phyloP scores from a whole-genome alignment of 2,888 invertebrate genomes.

The Malthinus flaveolus region DNA sequence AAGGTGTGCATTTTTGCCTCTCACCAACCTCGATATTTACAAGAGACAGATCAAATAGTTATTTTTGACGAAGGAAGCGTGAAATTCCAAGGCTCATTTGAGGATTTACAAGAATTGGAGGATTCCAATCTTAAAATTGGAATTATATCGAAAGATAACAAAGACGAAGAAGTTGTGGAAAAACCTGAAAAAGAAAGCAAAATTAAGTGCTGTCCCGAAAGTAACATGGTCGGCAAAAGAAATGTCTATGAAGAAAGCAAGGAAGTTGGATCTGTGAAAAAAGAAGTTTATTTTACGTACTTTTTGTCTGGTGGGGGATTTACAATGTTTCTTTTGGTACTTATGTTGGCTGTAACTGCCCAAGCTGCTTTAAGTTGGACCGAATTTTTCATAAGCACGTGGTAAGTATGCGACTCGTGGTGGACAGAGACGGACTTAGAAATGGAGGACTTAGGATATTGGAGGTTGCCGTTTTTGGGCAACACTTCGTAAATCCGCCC shows the following conservation, averaged over 20 bases:
- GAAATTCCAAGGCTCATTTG: neutral
- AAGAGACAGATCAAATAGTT: neutral
- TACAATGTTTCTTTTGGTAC: conserved; percentile 25
- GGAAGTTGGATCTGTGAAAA: conserved; percentile 35
- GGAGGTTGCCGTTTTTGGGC: no score
- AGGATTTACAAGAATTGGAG: neutral
- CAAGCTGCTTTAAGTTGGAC: conserved; percentile 34
- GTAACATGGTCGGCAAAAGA: neutral
- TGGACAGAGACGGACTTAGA: no score
- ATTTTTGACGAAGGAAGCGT: neutral
- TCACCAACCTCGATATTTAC: conserved; percentile 5
- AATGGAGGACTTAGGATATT: no score
- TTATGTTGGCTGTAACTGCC: conserved; percentile 26
- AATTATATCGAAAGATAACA: neutral
- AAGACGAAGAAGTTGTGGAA: neutral
- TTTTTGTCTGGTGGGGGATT: conserved; percentile 37
- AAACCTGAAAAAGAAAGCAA: neutral
- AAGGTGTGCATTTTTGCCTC: conserved; percentile 11
- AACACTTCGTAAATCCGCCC: no score
- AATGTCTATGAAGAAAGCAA: conserved; percentile 35
- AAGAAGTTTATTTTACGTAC: conserved; percentile 36
- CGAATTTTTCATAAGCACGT: conserved; percentile 31
- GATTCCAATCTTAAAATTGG: neutral
- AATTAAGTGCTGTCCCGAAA: neutral
- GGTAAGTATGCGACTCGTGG: neutral